These are phyloP conservation scores for Numenius phaeopus DNA, from an alignment of 2,797 vertebrate genomes.

Conservation along the genomic window DNA sequence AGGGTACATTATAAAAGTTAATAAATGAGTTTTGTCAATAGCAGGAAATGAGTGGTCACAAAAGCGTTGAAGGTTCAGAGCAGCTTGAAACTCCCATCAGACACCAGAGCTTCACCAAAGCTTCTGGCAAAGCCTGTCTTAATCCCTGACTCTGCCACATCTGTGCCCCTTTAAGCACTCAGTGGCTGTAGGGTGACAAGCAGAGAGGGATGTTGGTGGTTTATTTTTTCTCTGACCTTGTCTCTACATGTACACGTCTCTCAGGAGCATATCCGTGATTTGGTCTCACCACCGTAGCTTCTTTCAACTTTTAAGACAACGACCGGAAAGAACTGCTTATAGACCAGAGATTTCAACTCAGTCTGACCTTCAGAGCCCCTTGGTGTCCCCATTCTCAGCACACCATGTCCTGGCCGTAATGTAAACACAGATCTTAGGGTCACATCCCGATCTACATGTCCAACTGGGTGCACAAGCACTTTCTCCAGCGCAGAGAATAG, in stretches of 20 bases:
- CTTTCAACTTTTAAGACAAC: not conserved
- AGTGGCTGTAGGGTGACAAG: not conserved
- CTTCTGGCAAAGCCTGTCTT: not conserved
- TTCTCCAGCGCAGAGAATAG: not conserved
- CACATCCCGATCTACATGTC: not conserved
- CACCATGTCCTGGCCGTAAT: not conserved
- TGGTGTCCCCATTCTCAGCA: not conserved
- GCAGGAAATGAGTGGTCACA: not conserved
- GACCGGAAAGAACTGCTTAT: not conserved
- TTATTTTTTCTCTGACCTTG: not conserved
- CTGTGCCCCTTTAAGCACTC: not conserved
- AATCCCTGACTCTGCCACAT: not conserved
- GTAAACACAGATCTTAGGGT: not conserved
- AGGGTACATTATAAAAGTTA: not conserved
- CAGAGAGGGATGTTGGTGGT: rapidly evolving
- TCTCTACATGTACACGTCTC: rapidly evolving
- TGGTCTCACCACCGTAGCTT: not conserved
- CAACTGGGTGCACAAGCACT: not conserved
- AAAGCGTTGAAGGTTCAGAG: not conserved
- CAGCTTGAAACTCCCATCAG: not conserved
- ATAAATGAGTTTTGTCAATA: not conserved
- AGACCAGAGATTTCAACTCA: not conserved
- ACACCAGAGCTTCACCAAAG: not conserved
- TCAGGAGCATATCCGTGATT: not conserved
- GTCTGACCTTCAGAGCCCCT: not conserved